Base-by-base conservation (phyloP, 2,888 invertebrate species). In the Plemyria rubiginata region DNA sequence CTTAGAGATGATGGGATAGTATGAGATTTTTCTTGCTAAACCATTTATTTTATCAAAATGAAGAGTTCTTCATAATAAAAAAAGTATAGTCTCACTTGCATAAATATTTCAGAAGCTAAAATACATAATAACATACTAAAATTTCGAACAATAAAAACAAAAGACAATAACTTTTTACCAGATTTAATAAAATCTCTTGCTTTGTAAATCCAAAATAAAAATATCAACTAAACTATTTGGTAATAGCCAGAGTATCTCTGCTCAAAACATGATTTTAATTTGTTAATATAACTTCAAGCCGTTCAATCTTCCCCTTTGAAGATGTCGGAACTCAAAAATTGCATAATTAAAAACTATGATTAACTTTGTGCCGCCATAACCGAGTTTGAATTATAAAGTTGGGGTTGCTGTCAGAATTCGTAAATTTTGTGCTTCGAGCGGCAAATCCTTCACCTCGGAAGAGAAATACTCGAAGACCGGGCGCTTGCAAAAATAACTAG, bases 311-410 rank as follows among this genome's bases (percentile, higher is more conserved):
- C 52, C 53, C 49, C 66, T 66, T 66, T 67, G 61, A 59, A 62
- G 32, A 73, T 71, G 63, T 76, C 69, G 55, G 73, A 76, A 75
- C 74, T 78, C 76, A 80, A 80, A 80, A 68, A 79, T 72, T 75
- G 76, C 70, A 79, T 80, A 78, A 81, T 80, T 80, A 78, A 81
- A 78, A 81, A 78, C 76, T 77, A 77, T 72, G 78, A 78, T 77
- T 74, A 79, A 78, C 77, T 81, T 73, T 59, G 73, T 65, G 69
- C 68, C 68, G 67, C 73, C 78, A 78, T 75, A 78, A 76, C 73
- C 62, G 76, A 79, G 81, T 83, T 79, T 70, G 72, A 77, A 76
- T 82, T 79, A 76, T 74, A 66, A 77, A 81, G 78, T 80, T 77
- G 67, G 54, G 49, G 66, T 57, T 41, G 58, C 54, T 57, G 64